Percentiles rank a stretch among this genome's conserved stretches.
Evolutionary conservation across 2,888 invertebrate species (phyloP).

Genomic region (Lepidonotus clava): DNA sequence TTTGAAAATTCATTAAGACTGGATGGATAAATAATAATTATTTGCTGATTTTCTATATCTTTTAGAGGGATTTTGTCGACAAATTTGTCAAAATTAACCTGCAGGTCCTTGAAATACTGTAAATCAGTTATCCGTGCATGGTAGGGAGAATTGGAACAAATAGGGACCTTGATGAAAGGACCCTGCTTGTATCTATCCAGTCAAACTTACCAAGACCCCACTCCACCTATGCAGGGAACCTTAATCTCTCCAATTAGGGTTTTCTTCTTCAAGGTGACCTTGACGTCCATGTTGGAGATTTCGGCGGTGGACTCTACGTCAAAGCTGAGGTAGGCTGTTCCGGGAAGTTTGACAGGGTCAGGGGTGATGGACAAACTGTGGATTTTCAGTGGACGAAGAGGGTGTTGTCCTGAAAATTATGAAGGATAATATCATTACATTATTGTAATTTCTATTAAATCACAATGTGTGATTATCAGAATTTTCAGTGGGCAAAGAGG

Average conservation of each 20-base stretch:
- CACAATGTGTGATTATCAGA: too few relatives aligned
- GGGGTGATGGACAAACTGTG: not conserved
- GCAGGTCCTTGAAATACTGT: not conserved
- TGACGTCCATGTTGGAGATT: not conserved
- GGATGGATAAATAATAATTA: not conserved
- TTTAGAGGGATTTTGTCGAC: not conserved
- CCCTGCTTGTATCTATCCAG: not conserved
- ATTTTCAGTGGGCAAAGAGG: too few relatives aligned
- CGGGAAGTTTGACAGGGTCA: not conserved
- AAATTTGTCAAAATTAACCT: not conserved
- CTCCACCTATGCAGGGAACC: not conserved
- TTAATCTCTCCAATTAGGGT: not conserved
- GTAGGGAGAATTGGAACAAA: not conserved
- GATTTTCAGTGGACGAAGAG: not conserved
- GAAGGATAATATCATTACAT: too few relatives aligned
- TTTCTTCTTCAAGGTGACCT: not conserved
- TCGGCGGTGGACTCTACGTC: not conserved
- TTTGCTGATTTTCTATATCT: not conserved
- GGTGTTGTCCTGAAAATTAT: not conserved
- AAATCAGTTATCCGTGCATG: not conserved
- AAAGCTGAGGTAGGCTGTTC: not conserved
- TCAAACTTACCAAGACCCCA: not conserved
- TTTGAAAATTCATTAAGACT: too few relatives aligned
- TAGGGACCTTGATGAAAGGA: not conserved
- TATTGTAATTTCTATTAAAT: too few relatives aligned